phyloP scores from a whole-genome alignment of 1,140 invertebrate genomes.

The Habropoda laboriosa region DNA sequence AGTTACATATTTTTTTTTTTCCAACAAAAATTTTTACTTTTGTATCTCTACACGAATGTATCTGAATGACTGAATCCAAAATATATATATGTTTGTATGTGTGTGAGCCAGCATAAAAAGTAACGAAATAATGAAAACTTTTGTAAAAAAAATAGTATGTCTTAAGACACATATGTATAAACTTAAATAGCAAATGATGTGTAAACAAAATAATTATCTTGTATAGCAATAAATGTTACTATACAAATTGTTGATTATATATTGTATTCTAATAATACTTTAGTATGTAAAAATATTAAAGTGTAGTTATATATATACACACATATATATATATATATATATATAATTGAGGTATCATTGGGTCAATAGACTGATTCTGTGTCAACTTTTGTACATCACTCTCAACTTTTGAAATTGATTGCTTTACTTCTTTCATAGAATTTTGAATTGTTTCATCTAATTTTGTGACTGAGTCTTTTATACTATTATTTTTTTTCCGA shows the following conservation, averaged over 20 bases:
- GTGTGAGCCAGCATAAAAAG: constrained; percentile 7
- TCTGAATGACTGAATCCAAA: not conserved
- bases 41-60: constrained; percentile 27
- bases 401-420: constrained; percentile 83
- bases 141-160: constrained; percentile 50
- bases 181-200: constrained; percentile 44
- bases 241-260: constrained; percentile 17
- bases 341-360: constrained; percentile 83
- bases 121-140: constrained; percentile 27
- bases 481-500: constrained; percentile 83
- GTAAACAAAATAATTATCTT: constrained; percentile 44
- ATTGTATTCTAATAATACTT: not conserved
- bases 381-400: constrained; percentile 83
- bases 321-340: constrained; percentile 68
- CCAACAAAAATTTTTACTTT: constrained; percentile 30
- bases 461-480: constrained; percentile 85
- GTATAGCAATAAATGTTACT: constrained; percentile 60
- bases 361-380: constrained; percentile 80
- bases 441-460: constrained; percentile 85
- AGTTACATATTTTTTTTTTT: constrained; percentile 43
- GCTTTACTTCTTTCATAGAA: constrained; percentile 84
- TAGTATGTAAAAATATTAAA: not conserved
- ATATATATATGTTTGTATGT: constrained; percentile 23
- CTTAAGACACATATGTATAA: constrained; percentile 47
- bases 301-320: constrained; percentile 49